A percentile compares a stretch with the other conserved stretches of the same genome.
Conservation (phyloP, 2,797 vertebrate genomes). For the Sebastolobus altivelis region DNA sequence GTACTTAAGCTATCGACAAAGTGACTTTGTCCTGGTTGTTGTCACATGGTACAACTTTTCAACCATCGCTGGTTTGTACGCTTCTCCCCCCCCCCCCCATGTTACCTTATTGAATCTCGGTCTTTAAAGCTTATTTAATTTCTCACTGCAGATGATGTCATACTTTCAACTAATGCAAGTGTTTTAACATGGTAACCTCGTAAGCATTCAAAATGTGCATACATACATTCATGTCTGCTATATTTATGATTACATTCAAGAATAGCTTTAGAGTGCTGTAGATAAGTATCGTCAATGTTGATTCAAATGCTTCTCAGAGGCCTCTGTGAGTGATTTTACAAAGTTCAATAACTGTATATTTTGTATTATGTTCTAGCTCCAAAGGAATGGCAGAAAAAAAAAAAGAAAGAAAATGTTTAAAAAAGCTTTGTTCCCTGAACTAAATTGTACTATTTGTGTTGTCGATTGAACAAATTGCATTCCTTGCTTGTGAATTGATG, state of each 20-base stretch:
- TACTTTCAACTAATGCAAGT: constrained; percentile 81
- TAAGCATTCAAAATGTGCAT: constrained; percentile 80
- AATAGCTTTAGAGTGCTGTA: constrained; percentile 88
- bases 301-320: constrained; percentile 88
- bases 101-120: constrained; percentile 64
- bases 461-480: constrained; percentile 89
- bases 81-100: constrained; percentile 16
- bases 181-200: constrained; percentile 83
- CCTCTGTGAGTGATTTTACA: constrained; percentile 90
- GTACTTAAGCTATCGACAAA: constrained; percentile 68
- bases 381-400: constrained; percentile 85
- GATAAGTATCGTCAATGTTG: constrained; percentile 89
- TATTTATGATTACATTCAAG: constrained; percentile 86
- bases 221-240: constrained; percentile 83
- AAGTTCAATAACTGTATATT: constrained; percentile 92
- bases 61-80: constrained; percentile 74
- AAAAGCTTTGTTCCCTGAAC: constrained; percentile 89
- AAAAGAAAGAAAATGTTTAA: constrained; percentile 79
- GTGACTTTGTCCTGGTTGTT: constrained; percentile 75
- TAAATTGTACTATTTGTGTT: constrained; percentile 89
- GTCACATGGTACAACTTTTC: constrained; percentile 76
- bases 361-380: constrained; percentile 92
- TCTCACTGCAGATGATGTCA: constrained; percentile 84
- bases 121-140: constrained; percentile 84
- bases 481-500: constrained; percentile 88